A percentile compares a stretch with the other conserved stretches of the same genome.
phyloP scores from a whole-genome alignment of 2,797 vertebrate species.

The Choloepus didactylus region DNA sequence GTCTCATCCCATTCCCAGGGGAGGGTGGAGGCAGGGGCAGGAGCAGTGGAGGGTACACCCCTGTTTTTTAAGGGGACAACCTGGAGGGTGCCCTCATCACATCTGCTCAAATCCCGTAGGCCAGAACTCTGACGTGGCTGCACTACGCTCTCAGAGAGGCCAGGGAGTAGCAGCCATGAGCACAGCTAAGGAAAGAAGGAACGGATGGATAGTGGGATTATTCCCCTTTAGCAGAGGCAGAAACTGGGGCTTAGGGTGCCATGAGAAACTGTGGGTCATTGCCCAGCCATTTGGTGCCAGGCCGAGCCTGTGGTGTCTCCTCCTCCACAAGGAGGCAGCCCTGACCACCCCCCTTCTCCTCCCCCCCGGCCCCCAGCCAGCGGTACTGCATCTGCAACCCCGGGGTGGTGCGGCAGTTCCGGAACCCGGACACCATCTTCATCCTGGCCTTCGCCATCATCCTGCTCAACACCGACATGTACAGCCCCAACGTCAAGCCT shows the following conservation, averaged over 20 bases:
- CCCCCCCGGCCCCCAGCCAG: slow-evolving; percentile 66
- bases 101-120: not conserved
- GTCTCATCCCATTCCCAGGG: not conserved
- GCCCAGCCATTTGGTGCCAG: not conserved
- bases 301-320: not conserved
- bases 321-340: not conserved
- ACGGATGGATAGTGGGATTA: not conserved
- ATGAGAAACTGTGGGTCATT: not conserved
- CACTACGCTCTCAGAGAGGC: rapidly evolving
- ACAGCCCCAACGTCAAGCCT: slow-evolving; percentile 98
- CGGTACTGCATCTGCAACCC: slow-evolving; percentile 98
- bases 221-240: not conserved
- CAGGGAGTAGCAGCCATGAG: not conserved
- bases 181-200: rapidly evolving
- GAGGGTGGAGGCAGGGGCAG: not conserved
- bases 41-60: not conserved
- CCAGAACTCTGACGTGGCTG: not conserved
- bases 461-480: slow-evolving; percentile 99
- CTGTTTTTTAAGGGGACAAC: not conserved
- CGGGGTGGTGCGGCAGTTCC: slow-evolving; percentile 96
- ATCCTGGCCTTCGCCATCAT: slow-evolving; percentile 99
- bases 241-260: rapidly evolving
- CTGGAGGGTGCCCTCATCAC: not conserved
- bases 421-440: slow-evolving; percentile 99
- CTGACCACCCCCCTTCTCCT: slow-evolving; percentile 62